Base-by-base conservation (phyloP, 2,113 vertebrate species). In the Myotis davidii region DNA sequence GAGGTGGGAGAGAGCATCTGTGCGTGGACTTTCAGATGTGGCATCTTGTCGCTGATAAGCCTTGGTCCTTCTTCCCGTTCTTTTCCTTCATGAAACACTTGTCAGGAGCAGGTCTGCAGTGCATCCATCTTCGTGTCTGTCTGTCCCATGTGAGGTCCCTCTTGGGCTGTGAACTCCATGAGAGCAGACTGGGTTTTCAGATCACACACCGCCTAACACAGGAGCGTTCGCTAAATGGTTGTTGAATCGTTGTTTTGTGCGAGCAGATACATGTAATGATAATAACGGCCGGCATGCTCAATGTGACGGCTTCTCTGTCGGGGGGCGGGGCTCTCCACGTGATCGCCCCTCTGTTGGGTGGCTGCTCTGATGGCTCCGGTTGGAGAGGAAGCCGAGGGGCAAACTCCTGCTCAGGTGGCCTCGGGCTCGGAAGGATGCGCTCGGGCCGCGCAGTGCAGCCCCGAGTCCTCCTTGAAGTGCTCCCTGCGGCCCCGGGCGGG, bases 371-470 rank as follows among this genome's bases (percentile, higher is more conserved):
- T 6, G 34, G 64, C 23, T 74, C 20, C 27, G 29, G 17, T 20
- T 67, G 7, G 7, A 29, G 54, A 59, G 37, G 32, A 18, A 18
- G 10, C 37, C 27, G 27, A 69, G 48, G 34, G 39, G 29, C 11
- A 65, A 5, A 32, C 11, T 59, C 3, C 0, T 23, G 76, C n/a
- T 72, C 32, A 37, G 4, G 0, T 11, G n/a, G 10, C 29, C 39
- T 1, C 17, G 69, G 37, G 11, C 37, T 70, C 27, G 3, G 64
- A 29, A 3, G 45, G 34, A 45, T 12, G 1, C 32, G 67, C 37
- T 12, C 12, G 6, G 1, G 12, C 23, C 6, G 32, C 0, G 7
- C 1, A 3, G 5, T 10, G 32, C 5, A 27, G 27, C 4, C 4
- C 3, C 45, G 29, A 39, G 32, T 29, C 67, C 42, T 37, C n/a